Percentiles rank a stretch among this genome's conserved stretches.
phyloP scores from a whole-genome alignment of 2,797 vertebrate genomes.

The Mormyrus proboscirostris region DNA sequence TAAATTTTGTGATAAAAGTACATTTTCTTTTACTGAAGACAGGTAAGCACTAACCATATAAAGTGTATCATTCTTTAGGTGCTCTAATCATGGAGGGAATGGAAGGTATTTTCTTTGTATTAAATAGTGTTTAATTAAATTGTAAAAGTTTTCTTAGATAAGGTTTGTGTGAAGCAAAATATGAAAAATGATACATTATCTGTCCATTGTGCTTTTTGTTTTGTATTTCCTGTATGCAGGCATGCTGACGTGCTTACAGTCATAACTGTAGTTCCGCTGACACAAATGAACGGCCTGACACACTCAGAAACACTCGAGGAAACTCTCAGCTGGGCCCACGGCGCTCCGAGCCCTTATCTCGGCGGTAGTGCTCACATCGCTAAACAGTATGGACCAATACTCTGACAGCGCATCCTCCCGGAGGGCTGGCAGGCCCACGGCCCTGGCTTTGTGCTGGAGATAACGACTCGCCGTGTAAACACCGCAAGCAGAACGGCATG shows the following conservation, averaged over 20 bases:
- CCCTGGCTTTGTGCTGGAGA: not conserved
- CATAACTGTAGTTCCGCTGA: not conserved
- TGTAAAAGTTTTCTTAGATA: not conserved
- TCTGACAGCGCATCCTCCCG: not conserved
- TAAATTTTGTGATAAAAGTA: not conserved
- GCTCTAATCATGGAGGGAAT: not conserved
- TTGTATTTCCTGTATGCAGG: not conserved
- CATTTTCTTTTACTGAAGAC: not conserved
- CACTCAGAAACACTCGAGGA: not conserved
- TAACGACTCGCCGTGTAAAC: not conserved
- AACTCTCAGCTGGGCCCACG: not conserved
- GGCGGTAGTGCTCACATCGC: not conserved
- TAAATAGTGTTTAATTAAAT: not conserved
- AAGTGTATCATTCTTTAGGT: not conserved
- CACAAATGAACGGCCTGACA: not conserved
- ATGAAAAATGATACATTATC: not conserved
- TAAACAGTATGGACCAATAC: not conserved
- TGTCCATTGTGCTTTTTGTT: not conserved
- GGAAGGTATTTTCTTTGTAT: not conserved
- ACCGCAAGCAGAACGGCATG: not conserved
- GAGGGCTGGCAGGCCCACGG: not conserved
- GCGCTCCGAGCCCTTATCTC: not conserved
- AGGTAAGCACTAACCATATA: not conserved
- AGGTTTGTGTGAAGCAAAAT: not conserved
- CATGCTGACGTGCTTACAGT: not conserved